Base-by-base conservation (phyloP, 1,140 invertebrate genomes). In the Caenorhabditis remanei region DNA sequence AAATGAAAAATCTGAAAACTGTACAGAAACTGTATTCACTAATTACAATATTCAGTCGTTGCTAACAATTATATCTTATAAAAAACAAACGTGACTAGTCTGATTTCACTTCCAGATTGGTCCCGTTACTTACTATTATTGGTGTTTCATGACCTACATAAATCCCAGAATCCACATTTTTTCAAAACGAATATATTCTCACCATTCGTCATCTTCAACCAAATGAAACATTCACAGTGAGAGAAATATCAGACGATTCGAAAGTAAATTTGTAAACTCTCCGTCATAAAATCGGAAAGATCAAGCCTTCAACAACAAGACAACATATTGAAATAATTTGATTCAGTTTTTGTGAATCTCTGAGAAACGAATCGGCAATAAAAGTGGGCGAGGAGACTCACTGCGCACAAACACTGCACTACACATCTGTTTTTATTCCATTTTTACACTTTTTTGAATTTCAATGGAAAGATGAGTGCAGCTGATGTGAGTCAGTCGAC, bases 261-360 rank as follows among this genome's bases (percentile, higher is more conserved):
- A 11, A 21, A 63, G 21, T 13, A 14, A 63, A 32, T 32, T 79
- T 50, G 43, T 79, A n/a, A 79, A 79, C 9, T 48, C 40, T 8
- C 3, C 13, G n/a, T 79, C 71, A 79, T 79, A 79, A 79, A 79
- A 79, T 71, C 65, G 41, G 65, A 71, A 50, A n/a, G 13, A 40
- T 53, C 24, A 46, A 32, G 24, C n/a, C 71, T 50, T 41, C n/a
- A 13, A 79, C 2, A 32, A 24, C 40, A n/a, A 53, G n/a, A 8
- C 71, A 32, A 79, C 71, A 79, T 48, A 79, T 79, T 79, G 71
- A 79, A 79, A 79, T 79, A 79, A 79, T 79, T 79, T 79, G 71
- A 79, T 79, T 79, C 46, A 21, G 71, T n/a, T 19, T 71, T 71
- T 71, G 32, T 16, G 9, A 71, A 43, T 71, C 11, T 41, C 46